Percentiles rank a stretch among this genome's conserved stretches.
Evolutionary conservation across 2,797 vertebrate species (phyloP).

Genomic region (Bradypodion pumilum): DNA sequence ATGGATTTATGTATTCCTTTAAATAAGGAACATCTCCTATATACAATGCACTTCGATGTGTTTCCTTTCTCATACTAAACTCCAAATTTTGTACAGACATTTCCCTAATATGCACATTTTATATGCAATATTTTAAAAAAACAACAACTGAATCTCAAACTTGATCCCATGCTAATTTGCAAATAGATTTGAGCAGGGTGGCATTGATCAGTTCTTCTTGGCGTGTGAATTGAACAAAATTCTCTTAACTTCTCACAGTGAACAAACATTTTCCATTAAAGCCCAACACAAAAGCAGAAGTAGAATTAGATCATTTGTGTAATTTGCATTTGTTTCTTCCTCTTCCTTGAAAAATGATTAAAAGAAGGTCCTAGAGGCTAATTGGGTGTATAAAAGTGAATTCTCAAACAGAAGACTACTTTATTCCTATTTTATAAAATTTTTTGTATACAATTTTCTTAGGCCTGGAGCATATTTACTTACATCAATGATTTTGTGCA

Average conservation of each 20-base stretch:
- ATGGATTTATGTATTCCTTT: neutral
- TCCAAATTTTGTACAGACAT: too few species aligned
- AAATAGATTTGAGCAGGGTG: neutral
- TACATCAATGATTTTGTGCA: neutral
- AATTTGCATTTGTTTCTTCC: neutral
- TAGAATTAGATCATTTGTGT: neutral
- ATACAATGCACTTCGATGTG: neutral
- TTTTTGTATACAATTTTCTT: conserved; percentile 4
- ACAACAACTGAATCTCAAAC: neutral
- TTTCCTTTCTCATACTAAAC: too few species aligned
- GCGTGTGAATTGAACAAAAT: neutral
- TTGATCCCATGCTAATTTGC: too few species aligned
- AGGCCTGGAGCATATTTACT: neutral
- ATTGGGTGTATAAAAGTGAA: neutral
- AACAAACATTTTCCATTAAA: neutral
- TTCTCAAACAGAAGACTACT: neutral
- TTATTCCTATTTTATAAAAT: too few species aligned
- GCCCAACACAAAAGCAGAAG: neutral
- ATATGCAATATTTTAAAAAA: too few species aligned
- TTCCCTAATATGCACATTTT: too few species aligned
- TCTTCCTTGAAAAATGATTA: neutral
- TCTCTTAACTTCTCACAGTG: neutral
- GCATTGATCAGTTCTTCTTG: too few species aligned
- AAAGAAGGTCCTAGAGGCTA: neutral
- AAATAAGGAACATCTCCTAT: neutral